Conservation (phyloP, 1,140 invertebrate genomes). For the Pygmarrhopalites habei region DNA sequence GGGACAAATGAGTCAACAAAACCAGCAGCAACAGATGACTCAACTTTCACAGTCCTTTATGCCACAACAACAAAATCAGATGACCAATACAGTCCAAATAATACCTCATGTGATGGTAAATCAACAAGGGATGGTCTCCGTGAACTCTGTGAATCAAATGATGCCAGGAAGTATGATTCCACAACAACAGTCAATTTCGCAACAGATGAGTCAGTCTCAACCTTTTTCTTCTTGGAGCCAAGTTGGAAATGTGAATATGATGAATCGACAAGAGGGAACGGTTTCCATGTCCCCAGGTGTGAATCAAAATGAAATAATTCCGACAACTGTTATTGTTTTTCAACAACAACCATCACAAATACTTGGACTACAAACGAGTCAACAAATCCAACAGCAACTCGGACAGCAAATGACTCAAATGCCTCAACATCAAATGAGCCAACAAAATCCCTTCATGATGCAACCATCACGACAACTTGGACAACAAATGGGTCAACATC, state of each 20-base stretch:
- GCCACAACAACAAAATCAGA: background rate
- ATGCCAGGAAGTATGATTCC: no score
- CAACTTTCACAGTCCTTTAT: background rate
- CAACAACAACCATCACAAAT: conserved; percentile 7
- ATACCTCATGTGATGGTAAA: no score
- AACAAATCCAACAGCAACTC: no score
- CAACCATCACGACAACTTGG: background rate
- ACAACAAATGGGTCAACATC: conserved; percentile 3
- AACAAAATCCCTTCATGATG: background rate
- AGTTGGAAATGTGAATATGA: no score
- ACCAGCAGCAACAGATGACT: background rate
- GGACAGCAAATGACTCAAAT: no score
- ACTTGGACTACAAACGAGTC: no score
- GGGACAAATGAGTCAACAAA: background rate
- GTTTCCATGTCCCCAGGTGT: background rate
- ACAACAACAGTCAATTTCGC: background rate
- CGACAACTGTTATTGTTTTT: background rate
- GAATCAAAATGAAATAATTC: conserved; percentile 1
- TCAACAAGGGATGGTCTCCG: background rate
- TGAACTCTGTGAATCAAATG: background rate
- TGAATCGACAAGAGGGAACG: conserved; percentile 13
- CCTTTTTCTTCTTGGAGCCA: background rate
- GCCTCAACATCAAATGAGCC: no score
- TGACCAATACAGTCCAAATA: background rate
- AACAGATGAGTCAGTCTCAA: conserved; percentile 1